Evolutionary conservation across 2,797 vertebrate species (phyloP).

Genomic region (Gymnocypris eckloni): DNA sequence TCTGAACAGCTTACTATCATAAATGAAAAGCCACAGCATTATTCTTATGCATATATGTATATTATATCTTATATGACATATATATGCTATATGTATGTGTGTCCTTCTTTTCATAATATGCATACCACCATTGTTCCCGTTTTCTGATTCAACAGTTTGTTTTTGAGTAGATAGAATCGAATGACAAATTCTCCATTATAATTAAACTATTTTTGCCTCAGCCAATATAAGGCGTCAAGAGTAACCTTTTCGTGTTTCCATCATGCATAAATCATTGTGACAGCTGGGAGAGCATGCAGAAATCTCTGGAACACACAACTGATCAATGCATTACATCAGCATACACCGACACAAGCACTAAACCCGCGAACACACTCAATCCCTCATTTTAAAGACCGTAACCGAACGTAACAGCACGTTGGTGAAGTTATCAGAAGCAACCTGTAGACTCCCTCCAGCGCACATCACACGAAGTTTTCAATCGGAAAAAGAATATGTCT

Average conservation of each 20-base stretch:
- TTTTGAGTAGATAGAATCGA: neutral
- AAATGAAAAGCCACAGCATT: neutral
- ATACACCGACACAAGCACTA: neutral
- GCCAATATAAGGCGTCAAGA: neutral
- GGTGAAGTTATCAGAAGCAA: constrained; percentile 9
- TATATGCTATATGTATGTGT: neutral
- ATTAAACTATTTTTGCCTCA: constrained; percentile 2
- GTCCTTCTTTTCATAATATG: neutral
- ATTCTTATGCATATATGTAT: no score
- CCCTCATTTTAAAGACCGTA: neutral
- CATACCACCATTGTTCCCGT: neutral
- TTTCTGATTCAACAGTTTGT: constrained; percentile 23
- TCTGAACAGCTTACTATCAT: neutral
- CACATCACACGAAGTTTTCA: neutral
- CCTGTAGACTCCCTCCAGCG: constrained; percentile 11
- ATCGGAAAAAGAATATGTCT: neutral
- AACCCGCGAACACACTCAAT: neutral
- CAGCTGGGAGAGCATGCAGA: constrained; percentile 22
- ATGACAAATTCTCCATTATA: neutral
- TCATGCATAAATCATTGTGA: constrained; percentile 45
- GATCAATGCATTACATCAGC: constrained; percentile 39
- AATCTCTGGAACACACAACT: constrained; percentile 18
- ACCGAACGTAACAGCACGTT: neutral
- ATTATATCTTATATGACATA: no score
- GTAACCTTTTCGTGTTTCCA: constrained; percentile 25